Conservation (phyloP, 2,113 vertebrate genomes). For the Hippocampus barbouri region DNA sequence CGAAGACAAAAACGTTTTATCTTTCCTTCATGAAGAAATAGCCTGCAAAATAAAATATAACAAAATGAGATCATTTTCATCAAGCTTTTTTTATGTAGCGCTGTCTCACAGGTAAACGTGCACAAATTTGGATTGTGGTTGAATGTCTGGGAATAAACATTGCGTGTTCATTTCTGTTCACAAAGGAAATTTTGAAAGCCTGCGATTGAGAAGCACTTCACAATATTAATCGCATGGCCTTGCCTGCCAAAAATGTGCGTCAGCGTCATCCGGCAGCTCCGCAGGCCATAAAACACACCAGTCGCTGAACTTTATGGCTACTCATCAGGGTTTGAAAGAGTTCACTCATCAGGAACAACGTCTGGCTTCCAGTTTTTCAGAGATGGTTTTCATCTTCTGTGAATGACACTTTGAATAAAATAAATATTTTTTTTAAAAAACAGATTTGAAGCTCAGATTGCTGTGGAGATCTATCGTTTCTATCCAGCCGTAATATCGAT, state of each 20-base stretch:
- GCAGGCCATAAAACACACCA: background rate
- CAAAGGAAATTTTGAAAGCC: background rate
- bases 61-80: conserved; percentile 3
- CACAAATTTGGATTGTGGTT: background rate
- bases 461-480: background rate
- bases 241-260: background rate
- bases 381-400: background rate
- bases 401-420: conserved; percentile 1
- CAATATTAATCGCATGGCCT: background rate
- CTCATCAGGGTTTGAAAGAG: background rate
- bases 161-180: background rate
- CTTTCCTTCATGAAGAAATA: conserved; percentile 22
- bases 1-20: conserved; percentile 1
- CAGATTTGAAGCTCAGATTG: background rate
- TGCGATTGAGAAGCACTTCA: background rate
- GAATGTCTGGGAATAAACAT: background rate
- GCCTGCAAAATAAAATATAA: background rate
- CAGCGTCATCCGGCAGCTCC: background rate
- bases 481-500: background rate
- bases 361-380: background rate
- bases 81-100: conserved; percentile 52
- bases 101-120: background rate
- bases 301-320: background rate
- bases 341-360: background rate
- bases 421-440: background rate